Percentiles rank a stretch among this genome's conserved stretches.
phyloP scores from a whole-genome alignment of 1,140 invertebrate species.

The Hycleus phaleratus region DNA sequence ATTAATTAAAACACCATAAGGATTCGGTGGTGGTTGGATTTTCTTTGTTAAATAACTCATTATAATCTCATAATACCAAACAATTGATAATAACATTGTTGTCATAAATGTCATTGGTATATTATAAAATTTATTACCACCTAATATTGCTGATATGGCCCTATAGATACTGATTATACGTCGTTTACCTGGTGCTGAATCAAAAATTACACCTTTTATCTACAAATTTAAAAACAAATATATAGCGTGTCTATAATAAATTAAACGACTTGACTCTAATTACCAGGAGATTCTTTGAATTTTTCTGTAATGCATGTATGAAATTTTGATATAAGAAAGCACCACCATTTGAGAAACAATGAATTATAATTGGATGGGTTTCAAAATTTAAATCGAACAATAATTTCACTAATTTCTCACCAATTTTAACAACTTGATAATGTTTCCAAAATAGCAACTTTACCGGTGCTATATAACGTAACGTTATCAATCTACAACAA shows the following conservation, averaged over 20 bases:
- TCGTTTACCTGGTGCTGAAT: slow-evolving; percentile 62
- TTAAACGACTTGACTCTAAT: background rate
- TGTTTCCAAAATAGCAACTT: slow-evolving; percentile 58
- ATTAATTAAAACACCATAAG: slow-evolving; percentile 42
- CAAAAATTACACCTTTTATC: slow-evolving; percentile 67
- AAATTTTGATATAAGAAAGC: slow-evolving; percentile 61
- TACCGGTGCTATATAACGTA: slow-evolving; percentile 64
- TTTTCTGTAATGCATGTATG: slow-evolving; percentile 48
- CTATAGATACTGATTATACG: slow-evolving; percentile 49
- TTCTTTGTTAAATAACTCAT: slow-evolving; percentile 31
- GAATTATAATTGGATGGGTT: slow-evolving; percentile 66
- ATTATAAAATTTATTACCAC: slow-evolving; percentile 46
- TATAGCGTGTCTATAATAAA: background rate
- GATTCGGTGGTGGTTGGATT: slow-evolving; percentile 38
- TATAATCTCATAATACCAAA: slow-evolving; percentile 48
- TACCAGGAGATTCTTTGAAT: slow-evolving; percentile 44
- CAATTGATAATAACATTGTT: slow-evolving; percentile 49
- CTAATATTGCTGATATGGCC: slow-evolving; percentile 54
- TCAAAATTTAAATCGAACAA: slow-evolving; percentile 59
- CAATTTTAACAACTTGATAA: slow-evolving; percentile 52
- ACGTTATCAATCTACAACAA: slow-evolving; percentile 58
- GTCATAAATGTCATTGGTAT: slow-evolving; percentile 48
- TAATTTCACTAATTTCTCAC: slow-evolving; percentile 58
- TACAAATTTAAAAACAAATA: slow-evolving; percentile 32
- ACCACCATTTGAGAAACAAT: slow-evolving; percentile 75